Evolutionary conservation across 2,888 invertebrate genomes (phyloP), one percentile per base, ranked within the genome.

Genomic region (Exephanes ischioxanthus): DNA sequence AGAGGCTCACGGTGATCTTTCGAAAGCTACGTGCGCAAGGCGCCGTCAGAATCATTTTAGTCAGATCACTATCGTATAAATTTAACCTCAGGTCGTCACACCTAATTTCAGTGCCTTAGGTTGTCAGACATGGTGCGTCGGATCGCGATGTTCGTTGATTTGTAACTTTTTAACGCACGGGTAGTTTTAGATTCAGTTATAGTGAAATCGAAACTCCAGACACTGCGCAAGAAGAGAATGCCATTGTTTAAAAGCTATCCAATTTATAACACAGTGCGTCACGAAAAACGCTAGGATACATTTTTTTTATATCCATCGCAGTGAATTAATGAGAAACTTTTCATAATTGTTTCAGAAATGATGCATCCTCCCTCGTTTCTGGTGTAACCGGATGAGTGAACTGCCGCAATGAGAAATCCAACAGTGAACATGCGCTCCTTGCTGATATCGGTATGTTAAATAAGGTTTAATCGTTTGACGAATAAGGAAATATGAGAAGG

Each of bases 281-380:
- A 41, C 2, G 11, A 41, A 41, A 11, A 41, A 41, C 41, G 2
- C 16, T 14, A 5, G 3, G 3, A 16, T 26, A 16, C 4, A 14
- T 16, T 48, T 48, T 48, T 16, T 16, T 16, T 14, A 3, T 48
- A 16, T 48, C 1, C 16, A 3, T 48, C 45, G 1, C 45, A 48
- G 16, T 48, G 16, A 14, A 30, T 48, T 22, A 26, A 41, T 4
- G n/a, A 16, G 11, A 45, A 55, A 45, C 0, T 77, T 75, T 80
- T 63, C 11, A 66, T 76, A 45, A 78, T 11, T 84, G 77, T 86
- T 87, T 37, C 82, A 88, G 88, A 87, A 84, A 88, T 87, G 87
- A 87, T 87, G 80, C 30, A 73, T 66, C 63, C 63, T 14, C 26
- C 30, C 5, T 80, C 41, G 26, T n/a, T 58, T 41, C 79, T 61